Base-by-base conservation (phyloP, 2,888 invertebrate genomes). In the Pachymerium ferrugineum region DNA sequence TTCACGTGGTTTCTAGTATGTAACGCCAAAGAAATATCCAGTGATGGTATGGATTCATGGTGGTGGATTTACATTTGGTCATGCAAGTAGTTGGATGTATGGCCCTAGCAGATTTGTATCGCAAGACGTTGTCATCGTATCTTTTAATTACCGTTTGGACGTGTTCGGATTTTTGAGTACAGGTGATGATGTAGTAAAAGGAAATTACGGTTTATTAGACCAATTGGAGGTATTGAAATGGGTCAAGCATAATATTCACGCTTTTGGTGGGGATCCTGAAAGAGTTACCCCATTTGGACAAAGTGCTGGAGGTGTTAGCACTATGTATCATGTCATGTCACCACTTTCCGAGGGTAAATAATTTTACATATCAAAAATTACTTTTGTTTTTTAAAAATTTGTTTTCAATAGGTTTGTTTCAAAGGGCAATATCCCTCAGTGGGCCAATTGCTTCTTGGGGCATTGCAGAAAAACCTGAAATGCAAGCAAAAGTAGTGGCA, bases 21-120 rank as follows among this genome's bases (percentile, higher is more conserved):
- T 19, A 10, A 8, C 19, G 16, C 19, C 16, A 47, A 47, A 47
- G 22, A 47, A 47, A 22, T 19, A 16, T 47, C 70, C 70, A 3
- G 70, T 70, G 2, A 70, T 70, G 70, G 70, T 70, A 16, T 70
- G 30, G 30, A 33, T 70, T 19, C 70, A 70, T 16, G 70, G 70
- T 2, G 70, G 70, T 19, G 70, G 35, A 33, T 70, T 70, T 31
- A 8, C 3, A 16, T 1, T 19, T 14, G 70, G 70, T 16, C 25
- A 31, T 12, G 25, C 31, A 12, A 29, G 70, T 5, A 30, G 35
- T 35, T 31, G 22, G 25, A 25, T 70, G 25, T 33, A 22, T 19
- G 70, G 70, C 3, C 70, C 70, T 14, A 31, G 35, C 14, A 2
- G 25, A 3, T 70, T 70, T 22, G n/a, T 70, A 14, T 16, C 31